Conservation (phyloP, 2,888 invertebrate genomes). For the Willowsia nigromaculata region DNA sequence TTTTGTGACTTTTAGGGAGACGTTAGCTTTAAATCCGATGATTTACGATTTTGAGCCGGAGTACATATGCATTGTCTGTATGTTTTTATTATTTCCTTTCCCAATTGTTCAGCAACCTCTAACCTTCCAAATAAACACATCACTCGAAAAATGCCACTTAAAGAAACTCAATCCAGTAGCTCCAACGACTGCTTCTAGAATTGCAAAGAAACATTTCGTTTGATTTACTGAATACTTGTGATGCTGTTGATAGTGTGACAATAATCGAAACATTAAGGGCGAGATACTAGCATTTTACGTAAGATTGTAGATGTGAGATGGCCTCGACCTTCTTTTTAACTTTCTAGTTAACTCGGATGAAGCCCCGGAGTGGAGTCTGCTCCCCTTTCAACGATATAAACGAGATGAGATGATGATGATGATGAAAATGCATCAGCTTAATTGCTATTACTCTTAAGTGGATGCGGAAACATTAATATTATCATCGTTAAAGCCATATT, state of each 20-base stretch:
- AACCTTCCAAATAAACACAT: constrained; percentile 28
- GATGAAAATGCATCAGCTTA: constrained; percentile 40
- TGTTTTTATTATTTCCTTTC: constrained; percentile 45
- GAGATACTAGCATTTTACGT: too few species aligned
- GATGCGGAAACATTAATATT: constrained; percentile 61
- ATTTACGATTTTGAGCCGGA: constrained; percentile 23
- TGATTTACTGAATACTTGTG: neutral
- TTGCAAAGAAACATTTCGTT: neutral
- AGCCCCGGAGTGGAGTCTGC: neutral
- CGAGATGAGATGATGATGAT: neutral
- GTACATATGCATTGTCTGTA: constrained; percentile 44
- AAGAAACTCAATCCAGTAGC: constrained; percentile 8
- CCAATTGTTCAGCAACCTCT: neutral
- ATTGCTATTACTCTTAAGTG: constrained; percentile 29
- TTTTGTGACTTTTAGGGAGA: constrained; percentile 47
- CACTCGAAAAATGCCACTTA: constrained; percentile 1
- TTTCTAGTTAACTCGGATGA: constrained; percentile 23
- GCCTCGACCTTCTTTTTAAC: constrained; percentile 4
- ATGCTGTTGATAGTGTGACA: neutral
- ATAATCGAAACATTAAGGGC: too few species aligned
- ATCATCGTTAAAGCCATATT: constrained; percentile 54
- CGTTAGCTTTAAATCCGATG: constrained; percentile 22
- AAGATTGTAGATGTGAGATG: too few species aligned
- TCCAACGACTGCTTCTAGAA: neutral
- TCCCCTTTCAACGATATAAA: neutral